These are phyloP conservation scores for Tragelaphus strepsiceros DNA, from an alignment of 2,113 vertebrate genomes.

Conservation along the genomic window DNA sequence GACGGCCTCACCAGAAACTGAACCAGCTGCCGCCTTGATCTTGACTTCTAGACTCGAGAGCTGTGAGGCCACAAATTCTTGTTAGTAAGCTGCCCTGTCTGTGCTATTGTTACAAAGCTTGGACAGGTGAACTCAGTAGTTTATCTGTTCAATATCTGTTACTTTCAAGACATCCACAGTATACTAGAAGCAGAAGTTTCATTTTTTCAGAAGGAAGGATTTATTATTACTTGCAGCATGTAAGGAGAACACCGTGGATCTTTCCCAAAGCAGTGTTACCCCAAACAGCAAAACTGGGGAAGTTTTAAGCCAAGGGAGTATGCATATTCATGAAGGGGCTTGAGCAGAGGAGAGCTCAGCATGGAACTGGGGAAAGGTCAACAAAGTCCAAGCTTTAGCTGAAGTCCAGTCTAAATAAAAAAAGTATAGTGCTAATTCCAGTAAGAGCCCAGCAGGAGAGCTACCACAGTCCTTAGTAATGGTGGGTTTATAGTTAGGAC, in stretches of 20 bases:
- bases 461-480: not conserved
- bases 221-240: not conserved
- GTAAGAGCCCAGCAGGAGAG: not conserved
- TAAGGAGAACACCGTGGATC: not conserved
- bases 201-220: not conserved
- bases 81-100: not conserved
- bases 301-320: not conserved
- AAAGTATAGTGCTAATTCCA: not conserved
- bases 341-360: not conserved
- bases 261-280: not conserved
- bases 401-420: not conserved
- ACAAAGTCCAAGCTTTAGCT: not conserved
- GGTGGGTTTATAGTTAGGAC: not conserved
- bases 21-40: too few relatives aligned
- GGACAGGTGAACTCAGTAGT: too few relatives aligned
- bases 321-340: not conserved
- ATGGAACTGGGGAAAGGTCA: not conserved
- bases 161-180: not conserved
- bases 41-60: not conserved
- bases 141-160: not conserved
- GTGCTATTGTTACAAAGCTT: not conserved
- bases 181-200: not conserved
- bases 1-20: not conserved
- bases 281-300: not conserved
- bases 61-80: not conserved